A percentile compares a stretch with the other conserved stretches of the same genome.
Evolutionary conservation across 2,888 invertebrate species (phyloP).

Genomic region (Carpatolechia fugitivella): DNA sequence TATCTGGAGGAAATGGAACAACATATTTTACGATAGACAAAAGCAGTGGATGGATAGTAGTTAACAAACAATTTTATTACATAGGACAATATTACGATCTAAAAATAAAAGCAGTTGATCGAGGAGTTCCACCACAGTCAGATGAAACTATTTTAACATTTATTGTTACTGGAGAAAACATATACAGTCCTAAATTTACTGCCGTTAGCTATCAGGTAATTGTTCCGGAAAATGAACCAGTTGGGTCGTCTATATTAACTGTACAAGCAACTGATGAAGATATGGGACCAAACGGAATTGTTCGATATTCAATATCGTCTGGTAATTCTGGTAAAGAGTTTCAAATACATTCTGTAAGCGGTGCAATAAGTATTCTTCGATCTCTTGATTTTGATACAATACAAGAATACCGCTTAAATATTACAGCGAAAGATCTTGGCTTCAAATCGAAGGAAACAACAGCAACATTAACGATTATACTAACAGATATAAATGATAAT

Average conservation of each 20-base stretch:
- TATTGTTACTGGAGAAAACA: constrained; percentile 92
- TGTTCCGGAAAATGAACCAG: constrained; percentile 93
- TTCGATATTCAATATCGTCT: constrained; percentile 89
- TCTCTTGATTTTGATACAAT: constrained; percentile 92
- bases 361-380: constrained; percentile 88
- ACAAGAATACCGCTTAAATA: constrained; percentile 90
- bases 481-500: constrained; percentile 97
- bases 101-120: constrained; percentile 88
- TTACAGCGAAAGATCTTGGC: constrained; percentile 92
- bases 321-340: constrained; percentile 92
- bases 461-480: constrained; percentile 89
- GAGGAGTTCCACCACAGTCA: constrained; percentile 91
- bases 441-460: constrained; percentile 88
- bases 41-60: constrained; percentile 89
- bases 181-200: constrained; percentile 88
- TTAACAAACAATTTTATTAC: constrained; percentile 79
- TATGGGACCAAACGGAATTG: constrained; percentile 92
- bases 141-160: constrained; percentile 87
- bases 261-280: constrained; percentile 92
- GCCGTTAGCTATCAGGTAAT: constrained; percentile 92
- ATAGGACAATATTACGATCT: constrained; percentile 83
- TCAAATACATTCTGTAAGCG: constrained; percentile 85
- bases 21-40: constrained; percentile 86
- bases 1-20: constrained; percentile 87
- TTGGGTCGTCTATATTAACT: constrained; percentile 90